Percentiles rank a stretch among this genome's conserved stretches.
phyloP scores from a whole-genome alignment of 2,797 vertebrate genomes.

The Hydrophis major region DNA sequence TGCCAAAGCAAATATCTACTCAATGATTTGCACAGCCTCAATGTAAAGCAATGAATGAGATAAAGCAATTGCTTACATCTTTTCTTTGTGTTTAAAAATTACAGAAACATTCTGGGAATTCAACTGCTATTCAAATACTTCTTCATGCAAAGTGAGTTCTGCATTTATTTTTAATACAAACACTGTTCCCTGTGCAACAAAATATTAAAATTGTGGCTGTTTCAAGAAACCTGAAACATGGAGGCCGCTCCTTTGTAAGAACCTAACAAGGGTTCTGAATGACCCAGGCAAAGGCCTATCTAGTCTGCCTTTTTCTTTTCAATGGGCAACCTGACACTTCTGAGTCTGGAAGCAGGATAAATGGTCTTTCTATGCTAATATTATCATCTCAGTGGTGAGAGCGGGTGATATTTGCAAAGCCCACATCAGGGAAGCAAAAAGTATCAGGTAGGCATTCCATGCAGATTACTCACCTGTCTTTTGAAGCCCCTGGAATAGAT shows the following conservation, averaged over 20 bases:
- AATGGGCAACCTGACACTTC: neutral
- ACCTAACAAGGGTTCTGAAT: neutral
- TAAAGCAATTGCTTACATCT: slow-evolving; percentile 16
- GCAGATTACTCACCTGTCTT: neutral
- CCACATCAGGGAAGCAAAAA: neutral
- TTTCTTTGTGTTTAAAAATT: slow-evolving; percentile 43
- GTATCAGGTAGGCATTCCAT: neutral
- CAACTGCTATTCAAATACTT: slow-evolving; percentile 30
- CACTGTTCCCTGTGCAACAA: neutral
- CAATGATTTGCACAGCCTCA: neutral
- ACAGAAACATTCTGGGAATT: slow-evolving; percentile 36
- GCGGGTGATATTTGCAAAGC: neutral
- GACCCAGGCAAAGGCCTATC: neutral
- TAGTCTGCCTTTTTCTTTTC: neutral
- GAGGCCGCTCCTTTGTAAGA: neutral
- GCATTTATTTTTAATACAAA: neutral
- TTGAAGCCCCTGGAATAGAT: neutral
- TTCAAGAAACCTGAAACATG: neutral
- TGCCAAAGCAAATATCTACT: neutral
- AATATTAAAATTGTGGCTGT: neutral
- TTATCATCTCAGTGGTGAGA: neutral
- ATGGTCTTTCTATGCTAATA: neutral
- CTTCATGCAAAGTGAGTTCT: slow-evolving; percentile 41
- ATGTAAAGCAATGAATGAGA: neutral
- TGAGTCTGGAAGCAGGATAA: neutral